Evolutionary conservation across 2,888 invertebrate genomes (phyloP).

Genomic region (Lamellibrachia columna): DNA sequence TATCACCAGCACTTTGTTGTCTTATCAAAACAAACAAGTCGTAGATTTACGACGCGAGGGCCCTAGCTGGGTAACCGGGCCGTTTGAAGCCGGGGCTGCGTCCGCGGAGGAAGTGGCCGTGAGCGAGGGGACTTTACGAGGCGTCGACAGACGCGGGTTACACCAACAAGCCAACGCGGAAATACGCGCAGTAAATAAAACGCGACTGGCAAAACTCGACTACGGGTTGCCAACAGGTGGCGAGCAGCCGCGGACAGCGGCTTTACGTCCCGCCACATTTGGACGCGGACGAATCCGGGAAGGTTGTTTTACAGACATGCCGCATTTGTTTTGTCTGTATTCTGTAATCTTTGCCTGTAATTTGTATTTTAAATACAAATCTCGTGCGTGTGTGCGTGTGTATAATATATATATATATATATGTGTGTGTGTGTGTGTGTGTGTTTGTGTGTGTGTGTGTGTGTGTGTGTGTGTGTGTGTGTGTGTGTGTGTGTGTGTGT

Average conservation of each 20-base stretch:
- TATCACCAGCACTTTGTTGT: conserved; percentile 16
- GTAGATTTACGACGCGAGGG: background rate
- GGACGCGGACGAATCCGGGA: background rate
- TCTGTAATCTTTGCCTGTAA: background rate
- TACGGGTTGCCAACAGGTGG: background rate
- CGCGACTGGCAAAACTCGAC: background rate
- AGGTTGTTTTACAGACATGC: background rate
- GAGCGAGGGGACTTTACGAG: background rate
- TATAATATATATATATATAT: too few species aligned
- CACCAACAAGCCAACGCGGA: background rate
- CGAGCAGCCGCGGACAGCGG: background rate
- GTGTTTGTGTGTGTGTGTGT: too few species aligned
- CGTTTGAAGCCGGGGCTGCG: background rate
- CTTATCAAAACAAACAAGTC: conserved; percentile 6
- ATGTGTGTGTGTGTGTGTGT: too few species aligned
- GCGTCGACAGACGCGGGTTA: background rate
- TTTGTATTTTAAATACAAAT: too few species aligned
- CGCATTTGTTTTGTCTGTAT: background rate
- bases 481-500: too few species aligned
- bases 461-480: too few species aligned
- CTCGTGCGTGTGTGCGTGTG: too few species aligned
- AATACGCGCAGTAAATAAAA: conserved; percentile 16
- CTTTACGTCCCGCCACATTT: background rate
- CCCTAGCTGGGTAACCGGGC: background rate
- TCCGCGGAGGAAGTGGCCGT: background rate